phyloP scores from a whole-genome alignment of 2,797 vertebrate species.

The Denticeps clupeoides region DNA sequence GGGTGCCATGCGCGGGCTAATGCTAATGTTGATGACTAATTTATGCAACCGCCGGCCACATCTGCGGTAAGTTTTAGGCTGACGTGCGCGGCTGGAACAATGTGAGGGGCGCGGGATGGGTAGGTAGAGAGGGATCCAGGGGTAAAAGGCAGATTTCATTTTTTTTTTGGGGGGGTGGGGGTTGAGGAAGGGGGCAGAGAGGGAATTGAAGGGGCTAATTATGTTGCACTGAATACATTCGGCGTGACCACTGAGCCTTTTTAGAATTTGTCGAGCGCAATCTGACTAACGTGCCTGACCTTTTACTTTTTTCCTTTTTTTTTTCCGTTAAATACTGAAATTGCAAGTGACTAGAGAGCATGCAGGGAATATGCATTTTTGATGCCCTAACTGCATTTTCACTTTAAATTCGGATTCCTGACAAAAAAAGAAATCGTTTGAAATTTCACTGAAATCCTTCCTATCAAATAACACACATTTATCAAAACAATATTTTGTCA shows the following conservation, averaged over 20 bases:
- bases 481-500: not conserved
- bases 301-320: slow-evolving; percentile 42
- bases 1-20: slow-evolving; percentile 77
- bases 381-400: slow-evolving; percentile 46
- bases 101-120: slow-evolving; percentile 31
- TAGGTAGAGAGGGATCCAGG: not conserved
- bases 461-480: not conserved
- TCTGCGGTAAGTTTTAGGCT: slow-evolving; percentile 67
- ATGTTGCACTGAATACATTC: slow-evolving; percentile 64
- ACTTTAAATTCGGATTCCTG: slow-evolving; percentile 10
- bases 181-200: slow-evolving; percentile 27
- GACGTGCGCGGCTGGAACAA: slow-evolving; percentile 31
- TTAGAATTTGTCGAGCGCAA: slow-evolving; percentile 55
- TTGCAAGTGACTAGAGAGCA: slow-evolving; percentile 49
- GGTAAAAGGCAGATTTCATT: not conserved
- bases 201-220: slow-evolving; percentile 54
- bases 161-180: slow-evolving; percentile 46
- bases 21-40: slow-evolving; percentile 97
- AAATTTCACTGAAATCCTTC: too few species aligned
- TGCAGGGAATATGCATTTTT: slow-evolving; percentile 56
- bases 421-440: too few species aligned
- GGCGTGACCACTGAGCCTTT: slow-evolving; percentile 54
- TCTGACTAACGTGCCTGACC: slow-evolving; percentile 58
- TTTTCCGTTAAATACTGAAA: slow-evolving; percentile 24
- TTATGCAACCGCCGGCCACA: slow-evolving; percentile 74